phyloP scores from a whole-genome alignment of 2,113 vertebrate genomes.

The Aythya baeri region DNA sequence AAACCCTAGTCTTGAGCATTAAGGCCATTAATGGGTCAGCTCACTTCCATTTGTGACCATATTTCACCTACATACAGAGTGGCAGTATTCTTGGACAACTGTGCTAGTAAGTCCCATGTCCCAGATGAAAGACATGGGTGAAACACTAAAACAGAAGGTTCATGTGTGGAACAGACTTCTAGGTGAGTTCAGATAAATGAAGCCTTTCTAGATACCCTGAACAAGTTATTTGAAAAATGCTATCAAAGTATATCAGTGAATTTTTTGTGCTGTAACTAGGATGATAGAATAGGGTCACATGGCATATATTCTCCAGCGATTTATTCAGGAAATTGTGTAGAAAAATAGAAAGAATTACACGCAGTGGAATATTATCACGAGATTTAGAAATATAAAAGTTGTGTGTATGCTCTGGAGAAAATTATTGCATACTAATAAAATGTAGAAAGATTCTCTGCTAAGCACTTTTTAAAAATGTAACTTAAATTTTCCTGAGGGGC shows the following conservation, averaged over 20 bases:
- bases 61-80: not conserved
- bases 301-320: not conserved
- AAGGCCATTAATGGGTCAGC: not conserved
- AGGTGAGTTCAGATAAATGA: not conserved
- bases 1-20: not conserved
- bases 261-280: not conserved
- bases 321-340: not conserved
- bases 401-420: not conserved
- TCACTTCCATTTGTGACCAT: not conserved
- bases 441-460: not conserved
- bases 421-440: not conserved
- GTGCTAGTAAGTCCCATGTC: not conserved
- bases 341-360: not conserved
- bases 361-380: not conserved
- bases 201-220: not conserved
- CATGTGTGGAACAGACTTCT: not conserved
- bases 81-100: not conserved
- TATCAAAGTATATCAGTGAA: not conserved
- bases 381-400: not conserved
- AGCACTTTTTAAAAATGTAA: not conserved
- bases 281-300: not conserved
- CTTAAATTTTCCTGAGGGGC: not conserved
- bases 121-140: not conserved
- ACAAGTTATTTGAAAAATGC: not conserved
- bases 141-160: not conserved